Evolutionary conservation across 2,888 invertebrate genomes (phyloP), one percentile per base, ranked within the genome.

Genomic region (Molorchus minor): DNA sequence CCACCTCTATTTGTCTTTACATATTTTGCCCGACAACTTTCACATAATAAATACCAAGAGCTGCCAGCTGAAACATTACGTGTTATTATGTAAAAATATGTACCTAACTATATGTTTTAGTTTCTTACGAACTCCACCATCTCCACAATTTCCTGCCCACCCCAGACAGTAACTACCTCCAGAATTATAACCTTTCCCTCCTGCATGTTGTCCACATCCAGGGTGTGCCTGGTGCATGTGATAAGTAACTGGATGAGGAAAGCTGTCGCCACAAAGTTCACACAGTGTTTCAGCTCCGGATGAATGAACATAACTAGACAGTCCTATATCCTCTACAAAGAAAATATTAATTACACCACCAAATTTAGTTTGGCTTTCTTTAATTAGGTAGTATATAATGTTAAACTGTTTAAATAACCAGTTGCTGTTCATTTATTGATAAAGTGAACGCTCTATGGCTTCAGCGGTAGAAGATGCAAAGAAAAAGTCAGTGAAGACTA

Each of bases 21-120:
- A 78, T 85, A 91, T 72, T 91, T 92, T 51, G 94, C 93, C 5
- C 95, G 88, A 76, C 98, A 98, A 40, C 85, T 84, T 75, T 96
- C 94, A 81, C 98, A 98, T 77, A 94, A 88, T 20, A 97, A 85
- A 79, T 97, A 98, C 93, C 96, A 96, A 12, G 93, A 89, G 63
- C 89, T 89, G 36, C 86, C 86, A 43, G 83, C 85, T 83, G 74
- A 64, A 73, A 76, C 1, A 30, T 41, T 33, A 61, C 67, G 65
- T 60, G 64, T 29, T 30, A 13, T 35, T 21, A 36, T n/a, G n/a
- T n/a, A n/a, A n/a, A n/a, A n/a, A n/a, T n/a, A n/a, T n/a, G n/a
- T n/a, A n/a, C n/a, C 8, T 35, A 20, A 54, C 1, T 55, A 51
- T 43, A 8, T 12, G 2, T 15, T n/a, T 19, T 2, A 4, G 20